Conservation (phyloP, 1,140 invertebrate species). For the Drosophila ananassae region DNA sequence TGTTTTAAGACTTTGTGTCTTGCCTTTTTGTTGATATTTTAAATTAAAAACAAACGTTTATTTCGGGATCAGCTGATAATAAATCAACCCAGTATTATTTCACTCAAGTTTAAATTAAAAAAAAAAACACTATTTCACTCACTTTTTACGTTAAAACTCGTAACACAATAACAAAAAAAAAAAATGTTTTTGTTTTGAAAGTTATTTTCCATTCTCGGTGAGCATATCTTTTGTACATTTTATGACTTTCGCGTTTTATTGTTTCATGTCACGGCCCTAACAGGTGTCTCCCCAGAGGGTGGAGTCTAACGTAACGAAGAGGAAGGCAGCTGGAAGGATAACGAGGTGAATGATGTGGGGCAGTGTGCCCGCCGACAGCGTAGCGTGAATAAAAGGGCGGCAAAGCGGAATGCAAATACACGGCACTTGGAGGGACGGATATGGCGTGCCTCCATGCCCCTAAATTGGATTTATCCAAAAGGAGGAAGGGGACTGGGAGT, state of each 20-base stretch:
- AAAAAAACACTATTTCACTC: background rate
- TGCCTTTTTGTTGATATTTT: no score
- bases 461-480: conserved; percentile 25
- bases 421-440: background rate
- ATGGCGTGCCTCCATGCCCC: conserved; percentile 13
- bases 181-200: background rate
- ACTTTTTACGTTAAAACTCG: background rate
- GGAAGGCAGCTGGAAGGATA: background rate
- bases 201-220: background rate
- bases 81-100: background rate
- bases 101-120: background rate
- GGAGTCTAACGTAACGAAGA: background rate
- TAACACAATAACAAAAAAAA: background rate
- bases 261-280: conserved; percentile 3
- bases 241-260: background rate
- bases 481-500: background rate
- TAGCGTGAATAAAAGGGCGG: conserved; percentile 32
- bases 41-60: background rate
- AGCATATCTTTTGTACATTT: background rate
- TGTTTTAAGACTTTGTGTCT: background rate
- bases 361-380: conserved; percentile 2
- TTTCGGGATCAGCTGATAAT: background rate
- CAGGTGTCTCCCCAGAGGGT: conserved; percentile 21
- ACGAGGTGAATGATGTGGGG: conserved; percentile 25
- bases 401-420: conserved; percentile 14